phyloP scores from a whole-genome alignment of 2,797 vertebrate genomes.

The Smutsia gigantea region DNA sequence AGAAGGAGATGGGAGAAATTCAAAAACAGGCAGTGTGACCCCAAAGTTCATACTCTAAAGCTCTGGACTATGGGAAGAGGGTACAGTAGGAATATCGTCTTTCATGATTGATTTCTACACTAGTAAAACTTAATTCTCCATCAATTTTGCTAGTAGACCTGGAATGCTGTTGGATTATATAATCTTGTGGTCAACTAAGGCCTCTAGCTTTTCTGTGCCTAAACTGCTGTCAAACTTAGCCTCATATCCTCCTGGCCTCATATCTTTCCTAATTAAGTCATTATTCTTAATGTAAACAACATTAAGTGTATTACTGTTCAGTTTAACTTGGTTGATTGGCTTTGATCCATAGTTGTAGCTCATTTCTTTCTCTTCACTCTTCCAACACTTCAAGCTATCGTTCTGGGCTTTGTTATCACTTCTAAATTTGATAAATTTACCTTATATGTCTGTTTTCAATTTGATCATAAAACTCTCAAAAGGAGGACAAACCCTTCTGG shows the following conservation, averaged over 20 bases:
- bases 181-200: background rate
- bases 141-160: background rate
- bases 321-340: background rate
- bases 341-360: background rate
- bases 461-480: constrained; percentile 6
- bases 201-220: background rate
- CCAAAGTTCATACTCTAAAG: background rate
- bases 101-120: background rate
- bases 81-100: background rate
- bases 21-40: background rate
- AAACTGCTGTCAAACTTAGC: background rate
- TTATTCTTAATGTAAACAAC: constrained; percentile 50
- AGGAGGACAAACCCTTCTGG: background rate
- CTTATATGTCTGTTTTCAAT: background rate
- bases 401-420: background rate
- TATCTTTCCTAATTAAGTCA: constrained; percentile 49
- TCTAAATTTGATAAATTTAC: background rate
- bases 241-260: constrained; percentile 4
- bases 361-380: background rate
- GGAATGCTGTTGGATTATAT: background rate
- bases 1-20: background rate
- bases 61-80: background rate
- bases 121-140: background rate
- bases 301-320: constrained; percentile 17
- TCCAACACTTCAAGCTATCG: background rate